Percentiles rank a stretch among this genome's conserved stretches.
phyloP scores from a whole-genome alignment of 2,888 invertebrate genomes.

The Pachycephus smyrnensis region DNA sequence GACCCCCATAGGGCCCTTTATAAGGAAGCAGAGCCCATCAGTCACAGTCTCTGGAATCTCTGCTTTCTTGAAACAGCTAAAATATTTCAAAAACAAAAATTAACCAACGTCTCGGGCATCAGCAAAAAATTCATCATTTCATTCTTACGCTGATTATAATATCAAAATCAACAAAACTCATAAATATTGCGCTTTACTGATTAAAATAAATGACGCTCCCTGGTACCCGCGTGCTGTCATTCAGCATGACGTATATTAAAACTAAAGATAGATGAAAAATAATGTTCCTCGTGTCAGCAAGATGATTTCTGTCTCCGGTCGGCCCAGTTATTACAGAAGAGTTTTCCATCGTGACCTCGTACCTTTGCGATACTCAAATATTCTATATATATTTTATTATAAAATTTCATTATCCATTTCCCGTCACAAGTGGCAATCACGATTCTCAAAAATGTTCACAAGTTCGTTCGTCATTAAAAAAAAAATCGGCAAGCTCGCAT shows the following conservation, averaged over 20 bases:
- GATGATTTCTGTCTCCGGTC: constrained; percentile 26
- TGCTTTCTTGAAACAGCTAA: not conserved
- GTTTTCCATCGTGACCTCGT: constrained; percentile 19
- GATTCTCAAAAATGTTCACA: not conserved
- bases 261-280: constrained; percentile 5
- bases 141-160: not conserved
- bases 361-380: constrained; percentile 18
- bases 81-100: not conserved
- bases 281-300: constrained; percentile 15
- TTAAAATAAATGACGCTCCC: not conserved
- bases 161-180: not conserved
- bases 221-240: not conserved
- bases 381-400: not conserved
- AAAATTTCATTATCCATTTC: not conserved
- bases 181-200: not conserved
- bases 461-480: not conserved
- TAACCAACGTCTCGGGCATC: not conserved
- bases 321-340: constrained; percentile 20
- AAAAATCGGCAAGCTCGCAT: not conserved
- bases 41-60: not conserved
- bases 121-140: not conserved
- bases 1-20: not conserved
- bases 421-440: not conserved
- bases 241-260: constrained; percentile 5
- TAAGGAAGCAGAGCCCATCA: not conserved